Percentiles rank a stretch among this genome's conserved stretches.
Conservation (phyloP, 2,797 vertebrate species). For the Malurus splendens region DNA sequence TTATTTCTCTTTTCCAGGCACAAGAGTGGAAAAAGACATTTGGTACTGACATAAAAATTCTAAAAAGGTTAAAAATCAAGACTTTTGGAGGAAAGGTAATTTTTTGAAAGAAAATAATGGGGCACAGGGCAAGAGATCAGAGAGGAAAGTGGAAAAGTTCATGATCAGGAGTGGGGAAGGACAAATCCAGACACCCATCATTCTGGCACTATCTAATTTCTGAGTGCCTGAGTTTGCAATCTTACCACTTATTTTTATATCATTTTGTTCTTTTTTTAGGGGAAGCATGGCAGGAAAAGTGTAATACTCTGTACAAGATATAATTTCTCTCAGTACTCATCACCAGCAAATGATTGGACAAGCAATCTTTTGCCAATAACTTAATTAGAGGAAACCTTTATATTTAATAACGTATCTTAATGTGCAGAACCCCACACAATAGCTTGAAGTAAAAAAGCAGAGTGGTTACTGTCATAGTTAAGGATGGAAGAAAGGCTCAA, state of each 20-base stretch:
- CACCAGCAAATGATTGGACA: slow-evolving; percentile 15
- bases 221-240: background rate
- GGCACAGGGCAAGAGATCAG: background rate
- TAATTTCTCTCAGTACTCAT: background rate
- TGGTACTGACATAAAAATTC: background rate
- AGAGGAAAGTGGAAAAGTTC: background rate
- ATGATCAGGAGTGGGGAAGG: background rate
- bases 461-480: slow-evolving; percentile 6
- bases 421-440: background rate
- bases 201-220: background rate
- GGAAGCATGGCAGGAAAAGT: background rate
- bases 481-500: slow-evolving; percentile 30
- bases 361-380: slow-evolving; percentile 14
- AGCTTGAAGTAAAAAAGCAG: slow-evolving; percentile 1
- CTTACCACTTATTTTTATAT: background rate
- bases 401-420: slow-evolving; percentile 33
- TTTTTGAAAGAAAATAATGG: background rate
- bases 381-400: slow-evolving; percentile 40
- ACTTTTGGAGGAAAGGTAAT: background rate
- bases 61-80: background rate
- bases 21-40: background rate
- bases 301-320: background rate
- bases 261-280: background rate
- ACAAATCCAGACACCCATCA: background rate
- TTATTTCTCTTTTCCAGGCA: background rate